Conservation (phyloP, 2,888 invertebrate species). For the Euplexia lucipara region DNA sequence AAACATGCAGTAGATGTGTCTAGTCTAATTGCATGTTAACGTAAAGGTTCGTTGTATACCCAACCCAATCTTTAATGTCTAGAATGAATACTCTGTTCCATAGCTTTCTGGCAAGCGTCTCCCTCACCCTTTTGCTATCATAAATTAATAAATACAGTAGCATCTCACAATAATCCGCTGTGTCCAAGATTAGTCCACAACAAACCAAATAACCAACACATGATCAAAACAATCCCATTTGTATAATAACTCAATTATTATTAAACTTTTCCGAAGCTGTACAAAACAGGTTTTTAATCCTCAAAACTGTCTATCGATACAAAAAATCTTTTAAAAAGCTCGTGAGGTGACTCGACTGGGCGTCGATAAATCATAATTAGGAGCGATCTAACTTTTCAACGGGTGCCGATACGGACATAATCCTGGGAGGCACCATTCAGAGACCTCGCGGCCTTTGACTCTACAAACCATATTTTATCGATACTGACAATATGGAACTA, state of each 20-base stretch:
- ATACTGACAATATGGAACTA: slow-evolving; percentile 70
- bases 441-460: slow-evolving; percentile 74
- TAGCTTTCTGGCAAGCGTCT: too few species aligned
- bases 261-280: slow-evolving; percentile 22
- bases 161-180: background rate
- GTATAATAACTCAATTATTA: slow-evolving; percentile 38
- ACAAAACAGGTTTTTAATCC: slow-evolving; percentile 45
- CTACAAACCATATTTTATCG: slow-evolving; percentile 73
- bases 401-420: slow-evolving; percentile 85
- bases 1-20: too few species aligned
- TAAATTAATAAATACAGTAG: slow-evolving; percentile 11
- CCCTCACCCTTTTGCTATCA: background rate
- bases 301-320: slow-evolving; percentile 51
- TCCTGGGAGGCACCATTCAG: slow-evolving; percentile 69
- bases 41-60: too few species aligned
- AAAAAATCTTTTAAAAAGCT: slow-evolving; percentile 33
- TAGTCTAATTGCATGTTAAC: too few species aligned
- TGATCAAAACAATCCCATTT: slow-evolving; percentile 32
- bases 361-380: slow-evolving; percentile 87
- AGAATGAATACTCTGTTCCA: too few species aligned
- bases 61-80: too few species aligned
- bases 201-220: background rate
- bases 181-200: background rate
- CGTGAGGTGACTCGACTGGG: slow-evolving; percentile 41
- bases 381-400: slow-evolving; percentile 81